Base-by-base conservation (phyloP, 2,797 vertebrate genomes). In the Falco cherrug region DNA sequence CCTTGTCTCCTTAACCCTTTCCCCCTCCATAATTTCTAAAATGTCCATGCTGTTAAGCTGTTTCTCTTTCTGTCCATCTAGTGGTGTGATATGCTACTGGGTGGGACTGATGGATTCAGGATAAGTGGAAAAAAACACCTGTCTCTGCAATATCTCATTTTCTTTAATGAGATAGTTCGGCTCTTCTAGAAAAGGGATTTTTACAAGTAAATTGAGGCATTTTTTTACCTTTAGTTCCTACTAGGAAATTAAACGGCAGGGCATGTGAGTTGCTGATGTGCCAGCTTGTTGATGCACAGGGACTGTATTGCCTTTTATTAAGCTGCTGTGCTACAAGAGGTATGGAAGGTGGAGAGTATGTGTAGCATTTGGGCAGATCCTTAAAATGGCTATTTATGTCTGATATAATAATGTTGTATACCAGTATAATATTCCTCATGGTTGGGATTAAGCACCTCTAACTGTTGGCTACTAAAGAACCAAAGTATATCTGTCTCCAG, bases 191-290 rank as follows among this genome's bases (percentile, higher is more conserved):
- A 89, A 25, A 60, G 20, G 29, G 5, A 2, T 68, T 45, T 68
- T 69, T 60, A 25, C 1, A 3, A 70, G 67, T 29, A 51, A 56
- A 11, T 7, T 13, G 16, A 22, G 7, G 6, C 16, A 39, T 63
- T 75, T 91, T 50, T 4, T 69, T 69, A 8, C 39, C 33, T 65
- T 84, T 21, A 26, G 18, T 13, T 51, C 10, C 26, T 63, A 24
- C 33, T 50, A 74, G 51, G 39, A 75, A 87, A 56, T 71, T 1
- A 53, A 67, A 6, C 54, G 35, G 7, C 65, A 87, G 20, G 59
- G 4, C 1, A 0, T 5, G 31, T 3, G 13, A 70, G n/a, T 16
- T 56, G n/a, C 26, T 57, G 35, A 0, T 24, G 11, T 60, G 16
- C 61, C 71, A 57, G 39, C 48, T 67, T 53, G 16, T 35, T 28